Evolutionary conservation across 1,140 invertebrate species (phyloP).

Genomic region (Tetragnatha versicolor): DNA sequence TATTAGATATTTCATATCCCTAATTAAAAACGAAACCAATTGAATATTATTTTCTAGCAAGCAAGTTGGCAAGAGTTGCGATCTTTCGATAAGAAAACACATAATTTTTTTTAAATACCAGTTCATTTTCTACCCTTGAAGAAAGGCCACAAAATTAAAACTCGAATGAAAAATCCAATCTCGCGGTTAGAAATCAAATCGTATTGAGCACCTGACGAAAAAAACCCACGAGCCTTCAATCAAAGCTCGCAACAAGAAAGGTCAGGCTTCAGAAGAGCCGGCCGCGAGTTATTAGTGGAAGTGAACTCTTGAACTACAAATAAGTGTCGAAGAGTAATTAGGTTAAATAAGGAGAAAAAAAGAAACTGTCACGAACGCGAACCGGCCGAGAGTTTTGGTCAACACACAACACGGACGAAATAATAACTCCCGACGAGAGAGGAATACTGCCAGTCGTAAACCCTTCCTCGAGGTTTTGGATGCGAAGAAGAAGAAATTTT

Average conservation of each 20-base stretch:
- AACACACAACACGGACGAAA: conserved; percentile 1
- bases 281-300: not conserved
- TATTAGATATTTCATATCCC: too few species aligned
- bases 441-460: conserved; percentile 8
- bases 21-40: too few species aligned
- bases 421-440: conserved; percentile 5
- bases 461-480: conserved; percentile 15
- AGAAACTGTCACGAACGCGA: conserved; percentile 7
- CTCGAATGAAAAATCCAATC: too few species aligned
- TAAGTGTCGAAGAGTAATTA: conserved; percentile 20
- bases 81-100: too few species aligned
- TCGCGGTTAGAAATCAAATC: too few species aligned
- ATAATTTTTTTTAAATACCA: too few species aligned
- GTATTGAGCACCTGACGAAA: too few species aligned
- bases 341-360: conserved; percentile 7
- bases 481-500: not conserved
- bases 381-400: not conserved
- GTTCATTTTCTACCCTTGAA: too few species aligned
- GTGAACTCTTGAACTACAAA: conserved; percentile 9
- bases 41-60: too few species aligned
- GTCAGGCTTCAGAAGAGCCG: not conserved
- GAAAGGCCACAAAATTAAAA: too few species aligned
- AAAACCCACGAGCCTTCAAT: too few species aligned
- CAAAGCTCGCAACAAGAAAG: not conserved
- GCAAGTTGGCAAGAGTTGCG: too few species aligned